Evolutionary conservation across 2,888 invertebrate species (phyloP).

Genomic region (Trachelus stipa): DNA sequence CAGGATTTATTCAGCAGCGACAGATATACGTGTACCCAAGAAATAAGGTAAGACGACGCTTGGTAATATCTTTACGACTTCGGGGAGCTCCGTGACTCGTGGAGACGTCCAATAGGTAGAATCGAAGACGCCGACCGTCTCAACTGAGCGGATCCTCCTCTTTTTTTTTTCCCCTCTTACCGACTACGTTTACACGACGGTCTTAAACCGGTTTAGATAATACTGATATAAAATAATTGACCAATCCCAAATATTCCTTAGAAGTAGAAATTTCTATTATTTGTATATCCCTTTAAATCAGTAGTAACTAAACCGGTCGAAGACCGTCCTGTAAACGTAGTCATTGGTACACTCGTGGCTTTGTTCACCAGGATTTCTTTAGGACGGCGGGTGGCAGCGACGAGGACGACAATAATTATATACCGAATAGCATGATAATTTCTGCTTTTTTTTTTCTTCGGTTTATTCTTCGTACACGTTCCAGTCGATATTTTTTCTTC

Average conservation of each 20-base stretch:
- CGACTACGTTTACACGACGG: too few species aligned
- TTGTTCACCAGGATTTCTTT: not conserved
- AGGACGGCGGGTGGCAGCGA: not conserved
- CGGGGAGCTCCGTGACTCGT: not conserved
- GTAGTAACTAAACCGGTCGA: too few species aligned
- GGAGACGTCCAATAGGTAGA: not conserved
- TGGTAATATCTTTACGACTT: not conserved
- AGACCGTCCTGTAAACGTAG: too few species aligned
- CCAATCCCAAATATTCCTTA: too few species aligned
- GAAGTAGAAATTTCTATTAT: too few species aligned
- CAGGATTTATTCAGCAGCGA: not conserved
- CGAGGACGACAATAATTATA: not conserved
- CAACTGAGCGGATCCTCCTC: not conserved
- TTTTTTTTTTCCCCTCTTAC: too few species aligned
- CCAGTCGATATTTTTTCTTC: not conserved
- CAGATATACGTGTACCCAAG: not conserved
- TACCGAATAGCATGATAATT: not conserved
- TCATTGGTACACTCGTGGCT: not conserved
- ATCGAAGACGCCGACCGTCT: not conserved
- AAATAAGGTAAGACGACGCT: not conserved
- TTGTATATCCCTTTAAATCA: too few species aligned
- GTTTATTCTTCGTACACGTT: not conserved
- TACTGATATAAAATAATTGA: too few species aligned
- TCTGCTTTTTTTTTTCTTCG: not conserved
- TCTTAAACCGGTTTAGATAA: too few species aligned